Conservation (phyloP, 1,140 invertebrate species). For the Brachystomella parvula region DNA sequence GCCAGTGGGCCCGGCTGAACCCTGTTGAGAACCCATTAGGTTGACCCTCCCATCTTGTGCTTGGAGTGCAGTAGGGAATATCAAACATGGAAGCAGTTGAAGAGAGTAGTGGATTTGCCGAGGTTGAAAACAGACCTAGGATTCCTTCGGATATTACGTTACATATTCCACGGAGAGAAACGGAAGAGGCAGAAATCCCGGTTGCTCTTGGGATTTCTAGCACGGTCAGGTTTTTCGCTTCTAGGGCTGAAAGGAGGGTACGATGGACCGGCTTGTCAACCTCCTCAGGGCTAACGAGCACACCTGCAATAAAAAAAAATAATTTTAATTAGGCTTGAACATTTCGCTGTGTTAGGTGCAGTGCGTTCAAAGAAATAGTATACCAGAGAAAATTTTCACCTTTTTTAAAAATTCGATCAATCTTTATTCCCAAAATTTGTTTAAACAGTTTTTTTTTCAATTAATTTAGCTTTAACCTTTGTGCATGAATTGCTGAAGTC, state of each 20-base stretch:
- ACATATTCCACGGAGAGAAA: background rate
- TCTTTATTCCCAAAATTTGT: too few species aligned
- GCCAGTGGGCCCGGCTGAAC: background rate
- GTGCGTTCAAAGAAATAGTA: too few species aligned
- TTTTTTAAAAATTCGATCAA: too few species aligned
- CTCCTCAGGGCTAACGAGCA: background rate
- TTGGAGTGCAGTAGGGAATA: background rate
- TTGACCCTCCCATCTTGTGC: background rate
- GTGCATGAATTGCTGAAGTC: too few species aligned
- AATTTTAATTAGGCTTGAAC: slow-evolving; percentile 1
- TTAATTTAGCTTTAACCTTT: too few species aligned
- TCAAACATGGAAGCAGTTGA: background rate
- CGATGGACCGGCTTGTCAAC: background rate
- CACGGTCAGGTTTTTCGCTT: background rate
- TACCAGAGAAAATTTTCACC: too few species aligned
- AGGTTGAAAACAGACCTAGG: slow-evolving; percentile 8
- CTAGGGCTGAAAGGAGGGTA: background rate
- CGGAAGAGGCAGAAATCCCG: background rate
- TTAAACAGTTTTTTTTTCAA: too few species aligned
- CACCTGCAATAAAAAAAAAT: background rate
- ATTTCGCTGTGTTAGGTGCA: too few species aligned
- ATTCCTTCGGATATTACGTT: background rate
- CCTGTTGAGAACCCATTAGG: background rate
- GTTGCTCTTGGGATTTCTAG: background rate
- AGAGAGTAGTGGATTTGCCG: background rate